Base-by-base conservation (phyloP, 1,140 invertebrate species). In the Meteorus sp. region DNA sequence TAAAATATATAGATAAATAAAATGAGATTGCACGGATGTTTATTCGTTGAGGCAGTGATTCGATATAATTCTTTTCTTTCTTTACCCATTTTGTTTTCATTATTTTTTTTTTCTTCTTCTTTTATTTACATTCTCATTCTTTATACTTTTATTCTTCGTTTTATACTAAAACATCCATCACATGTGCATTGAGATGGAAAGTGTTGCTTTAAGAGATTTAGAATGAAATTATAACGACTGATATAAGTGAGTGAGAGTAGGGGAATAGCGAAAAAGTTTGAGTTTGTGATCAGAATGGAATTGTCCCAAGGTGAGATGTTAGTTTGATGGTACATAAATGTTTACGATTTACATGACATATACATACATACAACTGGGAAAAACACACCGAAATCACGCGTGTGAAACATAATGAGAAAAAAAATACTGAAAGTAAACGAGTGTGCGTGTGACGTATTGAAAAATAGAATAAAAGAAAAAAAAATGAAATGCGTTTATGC, bases 261-360 rank as follows among this genome's bases (percentile, higher is more conserved):
- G 17, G 43, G 43, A 31, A 31, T 51, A 35, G 20, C 29, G 35
- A 7, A 51, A 25, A 20, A 31, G 35, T 50, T 31, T 29, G 35
- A 31, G 35, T 33, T 51, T 27, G 11, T 39, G n/a, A n/a, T n/a
- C 3, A 19, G 29, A 52, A 11, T 7, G 19, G 11, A 39, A 6
- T 17, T 37, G 4, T 19, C 15, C 11, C 19, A 48, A 47, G 44
- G 44, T 33, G 29, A 35, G 19, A 48, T 6, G 23, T 48, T 31
- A 37, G 50, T 29, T 23, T 35, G 29, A 33, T 56, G 29, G 2
- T 48, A 48, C 44, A 48, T 44, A 23, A 29, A 31, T 56, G 55
- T 56, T 56, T 56, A 56, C 55, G 44, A 56, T 48, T 48, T 56
- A 56, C 55, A 56, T 56, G 55, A 56, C 55, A 31, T 39, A 35